Conservation (phyloP, 2,797 vertebrate species). For the Pampus argenteus region DNA sequence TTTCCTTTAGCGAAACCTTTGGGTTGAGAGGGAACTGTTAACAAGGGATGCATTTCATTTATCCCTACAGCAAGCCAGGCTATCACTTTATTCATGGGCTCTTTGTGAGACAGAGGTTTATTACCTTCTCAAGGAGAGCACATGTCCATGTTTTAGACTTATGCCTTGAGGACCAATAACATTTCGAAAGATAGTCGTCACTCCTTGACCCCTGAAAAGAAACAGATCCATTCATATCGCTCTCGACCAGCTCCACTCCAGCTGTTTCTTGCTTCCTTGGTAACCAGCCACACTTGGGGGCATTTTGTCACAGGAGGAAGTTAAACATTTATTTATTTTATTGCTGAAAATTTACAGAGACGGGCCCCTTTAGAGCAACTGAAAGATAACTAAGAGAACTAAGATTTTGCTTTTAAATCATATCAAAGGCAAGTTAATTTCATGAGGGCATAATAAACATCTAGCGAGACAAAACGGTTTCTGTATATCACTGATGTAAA, state of each 20-base stretch:
- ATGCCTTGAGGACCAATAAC: conserved; percentile 74
- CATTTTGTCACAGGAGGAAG: conserved; percentile 39
- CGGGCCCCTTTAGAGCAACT: neutral
- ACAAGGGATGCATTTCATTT: conserved; percentile 74
- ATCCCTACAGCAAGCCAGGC: conserved; percentile 69
- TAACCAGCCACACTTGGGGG: conserved; percentile 44
- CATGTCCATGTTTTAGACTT: conserved; percentile 66
- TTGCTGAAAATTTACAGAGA: conserved; percentile 4
- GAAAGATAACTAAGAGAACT: too few relatives aligned
- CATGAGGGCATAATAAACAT: neutral
- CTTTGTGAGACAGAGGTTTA: conserved; percentile 76
- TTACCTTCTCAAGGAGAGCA: conserved; percentile 78
- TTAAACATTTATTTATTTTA: conserved; percentile 44
- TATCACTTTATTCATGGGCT: conserved; percentile 74
- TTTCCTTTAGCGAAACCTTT: conserved; percentile 81
- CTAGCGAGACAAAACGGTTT: neutral
- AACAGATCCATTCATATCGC: conserved; percentile 73
- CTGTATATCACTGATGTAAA: too few relatives aligned
- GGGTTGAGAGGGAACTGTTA: conserved; percentile 65
- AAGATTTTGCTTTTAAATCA: conserved; percentile 1
- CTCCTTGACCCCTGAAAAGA: conserved; percentile 73
- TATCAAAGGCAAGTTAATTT: conserved; percentile 4
- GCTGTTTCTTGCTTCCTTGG: conserved; percentile 48
- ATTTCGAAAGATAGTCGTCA: conserved; percentile 71
- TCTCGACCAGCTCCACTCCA: conserved; percentile 18